Conservation (phyloP, 1,140 invertebrate genomes). For the Atta cephalotes region DNA sequence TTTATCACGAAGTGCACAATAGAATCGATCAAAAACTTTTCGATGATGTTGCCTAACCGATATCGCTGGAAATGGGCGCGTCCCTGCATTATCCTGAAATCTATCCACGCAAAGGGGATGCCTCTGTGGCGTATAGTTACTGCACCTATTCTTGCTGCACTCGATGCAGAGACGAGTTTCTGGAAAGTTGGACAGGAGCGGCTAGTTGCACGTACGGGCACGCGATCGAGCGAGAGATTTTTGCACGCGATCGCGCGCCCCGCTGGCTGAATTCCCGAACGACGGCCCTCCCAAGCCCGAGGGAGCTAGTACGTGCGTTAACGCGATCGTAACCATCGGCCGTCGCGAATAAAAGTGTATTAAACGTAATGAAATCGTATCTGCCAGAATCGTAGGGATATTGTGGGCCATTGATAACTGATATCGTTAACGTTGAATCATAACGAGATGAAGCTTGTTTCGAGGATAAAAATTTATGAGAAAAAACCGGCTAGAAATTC, state of each 20-base stretch:
- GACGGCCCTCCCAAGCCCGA: conserved; percentile 41
- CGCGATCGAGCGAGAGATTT: conserved; percentile 69
- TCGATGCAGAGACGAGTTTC: conserved; percentile 57
- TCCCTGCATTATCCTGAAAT: conserved; percentile 47
- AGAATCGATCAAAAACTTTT: conserved; percentile 39
- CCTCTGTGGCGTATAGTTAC: conserved; percentile 32
- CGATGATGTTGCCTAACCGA: conserved; percentile 32
- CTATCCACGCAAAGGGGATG: conserved; percentile 51
- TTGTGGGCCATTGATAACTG: conserved; percentile 2
- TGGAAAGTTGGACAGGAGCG: conserved; percentile 59
- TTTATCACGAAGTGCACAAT: neutral
- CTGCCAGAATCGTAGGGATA: neutral
- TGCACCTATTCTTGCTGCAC: conserved; percentile 36
- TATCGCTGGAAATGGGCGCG: conserved; percentile 55
- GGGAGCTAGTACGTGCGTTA: conserved; percentile 43
- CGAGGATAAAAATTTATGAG: conserved; percentile 9
- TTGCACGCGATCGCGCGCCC: conserved; percentile 59
- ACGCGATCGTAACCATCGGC: conserved; percentile 43
- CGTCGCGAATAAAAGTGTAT: conserved; percentile 46
- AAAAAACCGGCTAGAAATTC: neutral
- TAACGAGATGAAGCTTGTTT: conserved; percentile 16
- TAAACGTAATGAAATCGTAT: conserved; percentile 51
- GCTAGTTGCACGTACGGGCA: conserved; percentile 39
- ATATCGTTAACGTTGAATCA: conserved; percentile 4
- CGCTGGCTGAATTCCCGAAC: conserved; percentile 42